Base-by-base conservation (phyloP, 2,888 invertebrate genomes). In the Cataglyphis cursor region DNA sequence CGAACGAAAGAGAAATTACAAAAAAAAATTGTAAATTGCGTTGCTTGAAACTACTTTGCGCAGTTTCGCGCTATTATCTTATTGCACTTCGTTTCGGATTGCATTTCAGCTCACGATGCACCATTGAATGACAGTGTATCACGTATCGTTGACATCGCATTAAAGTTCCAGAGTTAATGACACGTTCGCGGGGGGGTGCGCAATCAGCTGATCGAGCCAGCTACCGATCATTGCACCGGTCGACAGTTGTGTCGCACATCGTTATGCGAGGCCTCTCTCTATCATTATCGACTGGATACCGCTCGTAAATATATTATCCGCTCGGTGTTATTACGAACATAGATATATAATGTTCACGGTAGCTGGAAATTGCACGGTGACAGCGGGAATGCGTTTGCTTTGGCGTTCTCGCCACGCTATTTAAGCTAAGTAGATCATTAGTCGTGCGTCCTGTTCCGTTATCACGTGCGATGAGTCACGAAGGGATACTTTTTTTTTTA, bases 321-420 rank as follows among this genome's bases (percentile, higher is more conserved):
- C 28, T 57, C 66, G 28, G 54, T 59, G 72, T 41, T 72, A 57
- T 64, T 59, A 66, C 73, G 57, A 44, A 51, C 64, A 57, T 48
- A 18, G 65, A 24, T 57, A 65, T 72, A 80, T 80, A 81, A 81
- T 61, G 73, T 61, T 35, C 28, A 51, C 51, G 62, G 61, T 61
- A 62, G 74, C 31, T 70, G 70, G 78, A 84, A 87, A 87, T 87
- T 87, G 88, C 51, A 75, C 68, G 83, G 78, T 81, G 84, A 78
- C 76, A 76, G 66, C 44, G 78, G 81, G 78, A 65, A 59, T 31
- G 31, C 73, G 73, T 68, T 76, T 64, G 81, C 80, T 41, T 28
- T 44, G 38, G 70, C 21, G 74, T 62, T 62, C 31, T 57, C 72
- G 65, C 54, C 54, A 44, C 28, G 21, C 54, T 41, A 31, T 61